Evolutionary conservation across 2,888 invertebrate species (phyloP), one percentile per base, ranked within the genome.

Genomic region (Eupithecia tripunctaria): DNA sequence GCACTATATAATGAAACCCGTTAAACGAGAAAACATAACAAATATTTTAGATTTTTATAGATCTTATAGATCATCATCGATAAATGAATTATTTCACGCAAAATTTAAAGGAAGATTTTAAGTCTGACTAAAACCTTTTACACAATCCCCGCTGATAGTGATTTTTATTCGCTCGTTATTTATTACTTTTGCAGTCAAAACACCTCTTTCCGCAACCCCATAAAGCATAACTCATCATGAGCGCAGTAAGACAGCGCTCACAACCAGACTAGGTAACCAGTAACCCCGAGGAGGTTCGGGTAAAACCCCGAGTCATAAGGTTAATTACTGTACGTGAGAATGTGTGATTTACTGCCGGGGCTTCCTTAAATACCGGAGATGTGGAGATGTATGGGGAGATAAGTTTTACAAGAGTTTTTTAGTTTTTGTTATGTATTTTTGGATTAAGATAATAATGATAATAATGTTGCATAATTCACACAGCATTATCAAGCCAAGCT

Each of bases 251-350:
- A 75, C 73, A 65, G 75, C 32, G 67, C 72, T 71, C 68, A 70
- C 63, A 59, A 21, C 62, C 41, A 72, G 71, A 75, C 65, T 65
- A 15, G 38, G 64, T 38, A n/a, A 41, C 38, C 60, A 60, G 60
- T 29, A 60, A 29, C 27, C 60, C 60, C 66, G 62, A 29, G 38
- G 60, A 68, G 65, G 65, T 67, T 47, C 75, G 76, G 81, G 82
- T 84, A 84, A 86, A 84, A 81, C 76, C 83, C 82, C 82, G 78
- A 85, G 83, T 87, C 86, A 85, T 85, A 85, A 81, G 85, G 86
- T 85, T 89, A 87, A 89, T 90, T 89, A 87, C 85, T 76, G 75
- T 74, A 78, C 76, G 79, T 80, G 85, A 84, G 82, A 84, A 85
- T 83, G 83, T 84, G 83, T 88, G 88, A 89, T 89, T 88, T 89